Conservation (phyloP, 2,797 vertebrate species). For the Microctenopoma steveboyesi region DNA sequence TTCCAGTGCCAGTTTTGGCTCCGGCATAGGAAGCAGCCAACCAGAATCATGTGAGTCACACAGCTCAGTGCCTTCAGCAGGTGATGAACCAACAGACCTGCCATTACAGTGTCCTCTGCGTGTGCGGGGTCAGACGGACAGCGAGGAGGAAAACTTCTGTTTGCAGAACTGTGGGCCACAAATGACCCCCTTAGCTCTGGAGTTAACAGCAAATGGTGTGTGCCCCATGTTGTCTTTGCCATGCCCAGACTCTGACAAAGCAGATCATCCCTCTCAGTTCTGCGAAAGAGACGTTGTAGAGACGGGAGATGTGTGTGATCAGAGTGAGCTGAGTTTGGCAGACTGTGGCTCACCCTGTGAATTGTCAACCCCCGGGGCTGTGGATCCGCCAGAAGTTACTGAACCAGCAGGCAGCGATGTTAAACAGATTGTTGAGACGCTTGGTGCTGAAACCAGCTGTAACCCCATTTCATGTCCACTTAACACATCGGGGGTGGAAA, state of each 20-base stretch:
- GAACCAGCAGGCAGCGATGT: slow-evolving; percentile 46
- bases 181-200: slow-evolving; percentile 71
- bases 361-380: slow-evolving; percentile 48
- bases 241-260: slow-evolving; percentile 57
- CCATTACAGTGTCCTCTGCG: slow-evolving; percentile 85
- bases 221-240: slow-evolving; percentile 79
- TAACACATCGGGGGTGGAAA: slow-evolving; percentile 35
- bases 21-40: slow-evolving; percentile 61
- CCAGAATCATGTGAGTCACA: slow-evolving; percentile 51
- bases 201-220: slow-evolving; percentile 55
- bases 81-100: slow-evolving; percentile 67
- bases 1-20: slow-evolving; percentile 36
- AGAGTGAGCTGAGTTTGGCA: slow-evolving; percentile 64
- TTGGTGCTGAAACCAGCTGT: slow-evolving; percentile 53
- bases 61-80: slow-evolving; percentile 72
- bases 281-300: slow-evolving; percentile 73
- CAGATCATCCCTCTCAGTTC: slow-evolving; percentile 54
- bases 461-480: slow-evolving; percentile 59
- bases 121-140: slow-evolving; percentile 77
- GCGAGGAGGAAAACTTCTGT: slow-evolving; percentile 83
- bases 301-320: slow-evolving; percentile 66
- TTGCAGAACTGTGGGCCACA: slow-evolving; percentile 80
- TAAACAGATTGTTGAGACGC: slow-evolving; percentile 56
- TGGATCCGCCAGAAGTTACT: slow-evolving; percentile 47
- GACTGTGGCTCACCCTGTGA: slow-evolving; percentile 69